phyloP scores from a whole-genome alignment of 2,797 vertebrate genomes.

The Sternotherus odoratus region DNA sequence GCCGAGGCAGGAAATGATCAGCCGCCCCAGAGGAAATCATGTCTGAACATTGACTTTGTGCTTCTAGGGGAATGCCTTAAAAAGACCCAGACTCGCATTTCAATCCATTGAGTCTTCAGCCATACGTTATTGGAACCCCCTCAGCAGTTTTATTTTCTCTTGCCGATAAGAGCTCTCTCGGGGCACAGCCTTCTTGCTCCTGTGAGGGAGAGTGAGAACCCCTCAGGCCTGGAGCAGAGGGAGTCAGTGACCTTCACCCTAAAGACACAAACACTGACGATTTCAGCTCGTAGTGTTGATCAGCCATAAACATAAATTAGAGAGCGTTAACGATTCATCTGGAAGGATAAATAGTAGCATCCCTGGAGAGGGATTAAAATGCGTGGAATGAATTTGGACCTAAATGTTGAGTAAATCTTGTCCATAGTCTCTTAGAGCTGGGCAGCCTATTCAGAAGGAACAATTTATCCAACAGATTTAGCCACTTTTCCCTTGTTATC shows the following conservation, averaged over 20 bases:
- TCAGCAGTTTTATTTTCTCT: conserved; percentile 14
- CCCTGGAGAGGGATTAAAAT: background rate
- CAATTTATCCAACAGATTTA: background rate
- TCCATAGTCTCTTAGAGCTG: background rate
- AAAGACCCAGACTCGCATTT: conserved; percentile 56
- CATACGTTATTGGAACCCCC: conserved; percentile 26
- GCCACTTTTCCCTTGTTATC: background rate
- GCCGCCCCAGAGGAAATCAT: conserved; percentile 16
- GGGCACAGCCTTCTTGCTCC: background rate
- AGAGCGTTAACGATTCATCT: background rate
- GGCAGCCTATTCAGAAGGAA: background rate
- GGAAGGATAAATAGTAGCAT: background rate
- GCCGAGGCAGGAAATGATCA: conserved; percentile 54
- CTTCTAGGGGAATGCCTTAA: background rate
- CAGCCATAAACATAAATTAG: background rate
- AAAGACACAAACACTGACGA: background rate
- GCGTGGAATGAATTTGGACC: background rate
- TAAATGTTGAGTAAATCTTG: background rate
- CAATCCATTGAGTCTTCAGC: conserved; percentile 44
- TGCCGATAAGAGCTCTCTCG: conserved; percentile 41
- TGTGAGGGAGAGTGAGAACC: background rate
- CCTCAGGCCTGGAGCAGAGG: background rate
- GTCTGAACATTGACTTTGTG: conserved; percentile 32
- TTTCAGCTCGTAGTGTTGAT: background rate
- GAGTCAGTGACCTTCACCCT: background rate